Evolutionary conservation across 1,140 invertebrate genomes (phyloP), one percentile per base, ranked within the genome.

Genomic region (Pinna nobilis): DNA sequence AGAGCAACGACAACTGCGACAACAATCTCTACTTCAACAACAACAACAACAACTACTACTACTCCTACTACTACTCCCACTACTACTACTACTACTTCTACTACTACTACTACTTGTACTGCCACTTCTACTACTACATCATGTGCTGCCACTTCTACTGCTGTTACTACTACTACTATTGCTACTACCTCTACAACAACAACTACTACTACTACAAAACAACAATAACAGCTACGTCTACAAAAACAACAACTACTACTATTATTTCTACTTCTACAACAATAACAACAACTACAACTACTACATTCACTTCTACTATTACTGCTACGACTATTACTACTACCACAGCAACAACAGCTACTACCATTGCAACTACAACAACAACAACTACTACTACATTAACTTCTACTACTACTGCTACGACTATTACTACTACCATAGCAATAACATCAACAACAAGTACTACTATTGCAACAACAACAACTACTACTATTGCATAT

Each of bases 71-170:
- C n/a, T n/a, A n/a, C n/a, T n/a, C n/a, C n/a, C n/a, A n/a, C n/a
- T n/a, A n/a, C n/a, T n/a, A n/a, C n/a, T n/a, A n/a, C 32, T 28
- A 6, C 28, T 25, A 55, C 23, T 55, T 28, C 23, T 25, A 55
- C 53, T 55, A 55, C 53, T 55, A 55, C 23, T 55, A 55, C 53
- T 55, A 55, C 53, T 55, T 28, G 23, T 55, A 55, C 23, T 55
- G 18, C 23, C 6, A 55, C 53, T 55, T 28, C 53, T 55, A 55
- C 23, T 55, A 28, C 53, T 55, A 55, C 53, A 28, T 28, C 23
- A 28, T 25, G 2, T 55, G 32, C 53, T 55, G 32, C 53, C 32
- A 55, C 23, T 55, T 25, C 23, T 55, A 55, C 53, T 55, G 32
- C 23, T 55, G 32, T 30, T 55, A 55, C 23, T 55, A 55, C 53